A percentile compares a stretch with the other conserved stretches of the same genome.
Conservation (phyloP, 2,888 invertebrate species). For the Junonia oenone region DNA sequence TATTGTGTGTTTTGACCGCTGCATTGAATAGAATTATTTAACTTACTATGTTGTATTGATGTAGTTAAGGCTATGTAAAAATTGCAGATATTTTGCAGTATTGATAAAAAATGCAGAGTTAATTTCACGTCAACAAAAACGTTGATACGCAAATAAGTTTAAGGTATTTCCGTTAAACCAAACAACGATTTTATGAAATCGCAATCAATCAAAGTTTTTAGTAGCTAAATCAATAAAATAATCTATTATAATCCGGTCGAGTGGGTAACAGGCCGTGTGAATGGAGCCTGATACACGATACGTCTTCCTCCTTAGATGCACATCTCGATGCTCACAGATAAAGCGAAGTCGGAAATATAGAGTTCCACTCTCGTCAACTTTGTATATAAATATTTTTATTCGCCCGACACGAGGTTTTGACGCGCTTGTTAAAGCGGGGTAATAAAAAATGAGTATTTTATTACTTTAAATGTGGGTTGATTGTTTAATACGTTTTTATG, state of each 20-base stretch:
- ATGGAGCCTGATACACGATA: conserved; percentile 16
- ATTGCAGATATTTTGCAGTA: too few species aligned
- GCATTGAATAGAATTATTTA: too few species aligned
- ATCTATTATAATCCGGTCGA: conserved; percentile 1
- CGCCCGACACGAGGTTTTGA: neutral
- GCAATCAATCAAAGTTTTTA: neutral
- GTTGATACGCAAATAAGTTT: too few species aligned
- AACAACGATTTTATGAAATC: neutral
- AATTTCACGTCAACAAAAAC: neutral
- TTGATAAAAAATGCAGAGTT: too few species aligned
- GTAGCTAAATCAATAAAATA: neutral
- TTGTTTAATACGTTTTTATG: neutral
- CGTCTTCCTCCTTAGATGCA: conserved; percentile 18
- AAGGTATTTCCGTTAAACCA: neutral
- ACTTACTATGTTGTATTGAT: too few species aligned
- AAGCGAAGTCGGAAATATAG: conserved; percentile 16
- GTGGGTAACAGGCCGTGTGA: conserved; percentile 14
- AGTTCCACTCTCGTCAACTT: conserved; percentile 7
- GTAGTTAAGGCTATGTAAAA: too few species aligned
- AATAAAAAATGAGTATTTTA: neutral
- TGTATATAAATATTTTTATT: conserved; percentile 8
- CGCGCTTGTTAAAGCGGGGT: neutral
- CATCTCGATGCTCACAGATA: conserved; percentile 12
- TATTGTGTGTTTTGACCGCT: too few species aligned
- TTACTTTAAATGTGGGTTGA: neutral